A percentile compares a stretch with the other conserved stretches of the same genome.
phyloP scores from a whole-genome alignment of 2,888 invertebrate genomes.

The Mactromeris polynyma region DNA sequence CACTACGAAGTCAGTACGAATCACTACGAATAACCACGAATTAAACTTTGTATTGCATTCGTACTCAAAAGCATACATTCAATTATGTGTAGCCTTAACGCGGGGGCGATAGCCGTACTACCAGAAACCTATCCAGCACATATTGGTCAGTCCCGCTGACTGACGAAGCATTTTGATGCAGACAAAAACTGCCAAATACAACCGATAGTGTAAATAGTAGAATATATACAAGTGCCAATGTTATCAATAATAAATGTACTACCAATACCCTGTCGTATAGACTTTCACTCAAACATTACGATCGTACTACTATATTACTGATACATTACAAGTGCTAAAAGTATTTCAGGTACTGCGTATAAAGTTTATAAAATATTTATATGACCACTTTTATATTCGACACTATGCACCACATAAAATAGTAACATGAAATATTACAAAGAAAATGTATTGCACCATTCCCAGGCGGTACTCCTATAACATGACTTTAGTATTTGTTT shows the following conservation, averaged over 20 bases:
- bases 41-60: too few relatives aligned
- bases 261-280: not conserved
- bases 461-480: too few relatives aligned
- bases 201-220: not conserved
- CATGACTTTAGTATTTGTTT: too few relatives aligned
- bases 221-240: not conserved
- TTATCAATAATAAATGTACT: not conserved
- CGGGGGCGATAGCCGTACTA: too few relatives aligned
- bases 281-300: not conserved
- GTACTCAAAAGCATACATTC: too few relatives aligned
- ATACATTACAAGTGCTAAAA: not conserved
- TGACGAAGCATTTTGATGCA: not conserved
- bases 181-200: not conserved
- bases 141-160: not conserved
- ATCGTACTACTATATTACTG: not conserved
- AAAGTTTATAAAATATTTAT: not conserved
- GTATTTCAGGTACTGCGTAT: not conserved
- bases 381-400: not conserved
- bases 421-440: too few relatives aligned
- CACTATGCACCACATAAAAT: not conserved
- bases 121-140: too few relatives aligned
- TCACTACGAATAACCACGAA: too few relatives aligned
- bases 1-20: too few relatives aligned
- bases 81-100: too few relatives aligned
- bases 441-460: too few relatives aligned